Conservation (phyloP, 2,113 vertebrate species). For the Sphaerodactylus townsendi region DNA sequence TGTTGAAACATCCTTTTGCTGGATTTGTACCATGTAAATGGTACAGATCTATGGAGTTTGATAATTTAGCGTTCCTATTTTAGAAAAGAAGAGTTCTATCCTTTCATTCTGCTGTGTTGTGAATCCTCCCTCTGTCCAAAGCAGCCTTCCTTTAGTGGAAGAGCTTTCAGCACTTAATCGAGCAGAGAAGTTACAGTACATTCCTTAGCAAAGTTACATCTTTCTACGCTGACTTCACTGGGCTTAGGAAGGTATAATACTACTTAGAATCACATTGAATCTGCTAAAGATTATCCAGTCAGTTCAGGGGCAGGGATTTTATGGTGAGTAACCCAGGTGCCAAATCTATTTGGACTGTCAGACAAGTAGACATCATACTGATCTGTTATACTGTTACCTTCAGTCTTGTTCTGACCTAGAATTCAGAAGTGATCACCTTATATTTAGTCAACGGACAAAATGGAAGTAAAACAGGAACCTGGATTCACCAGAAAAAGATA, state of each 20-base stretch:
- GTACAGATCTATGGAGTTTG: background rate
- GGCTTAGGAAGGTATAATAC: too few relatives aligned
- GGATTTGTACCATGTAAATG: background rate
- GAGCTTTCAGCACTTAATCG: too few relatives aligned
- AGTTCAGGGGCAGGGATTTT: background rate
- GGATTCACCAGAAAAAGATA: background rate
- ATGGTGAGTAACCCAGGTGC: background rate
- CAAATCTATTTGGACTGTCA: background rate
- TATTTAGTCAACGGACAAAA: background rate
- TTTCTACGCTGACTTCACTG: too few relatives aligned
- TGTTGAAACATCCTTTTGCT: background rate
- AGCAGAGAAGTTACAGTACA: too few relatives aligned
- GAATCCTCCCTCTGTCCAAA: too few relatives aligned
- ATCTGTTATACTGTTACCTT: too few relatives aligned
- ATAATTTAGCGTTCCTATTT: background rate
- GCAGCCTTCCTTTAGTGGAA: too few relatives aligned
- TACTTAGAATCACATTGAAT: background rate
- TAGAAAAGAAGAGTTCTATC: background rate
- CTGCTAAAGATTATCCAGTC: background rate
- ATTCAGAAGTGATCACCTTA: background rate
- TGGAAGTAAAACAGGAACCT: background rate
- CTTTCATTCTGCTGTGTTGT: too few relatives aligned
- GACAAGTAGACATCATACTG: too few relatives aligned
- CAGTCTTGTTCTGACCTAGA: too few relatives aligned
- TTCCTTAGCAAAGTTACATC: too few relatives aligned